phyloP scores from a whole-genome alignment of 2,888 invertebrate species.

The Brenthis hecate region DNA sequence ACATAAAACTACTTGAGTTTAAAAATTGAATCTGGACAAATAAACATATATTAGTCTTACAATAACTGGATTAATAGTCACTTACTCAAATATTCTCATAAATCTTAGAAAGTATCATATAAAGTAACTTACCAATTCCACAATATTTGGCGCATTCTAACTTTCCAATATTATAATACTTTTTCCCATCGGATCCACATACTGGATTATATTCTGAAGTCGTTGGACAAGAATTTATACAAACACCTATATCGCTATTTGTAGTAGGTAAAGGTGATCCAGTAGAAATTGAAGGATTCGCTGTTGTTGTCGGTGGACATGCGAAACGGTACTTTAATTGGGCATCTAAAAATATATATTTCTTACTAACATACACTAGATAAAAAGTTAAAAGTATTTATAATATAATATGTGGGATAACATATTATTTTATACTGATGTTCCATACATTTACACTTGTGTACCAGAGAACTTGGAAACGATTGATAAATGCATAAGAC shows the following conservation, averaged over 20 bases:
- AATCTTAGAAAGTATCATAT: neutral
- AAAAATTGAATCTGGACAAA: too few species aligned
- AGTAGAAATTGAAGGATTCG: slow-evolving; percentile 3
- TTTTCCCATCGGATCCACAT: slow-evolving; percentile 42
- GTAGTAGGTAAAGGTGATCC: slow-evolving; percentile 1
- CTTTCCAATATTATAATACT: slow-evolving; percentile 42
- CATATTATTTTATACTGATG: too few species aligned
- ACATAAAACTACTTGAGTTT: neutral
- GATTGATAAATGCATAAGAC: too few species aligned
- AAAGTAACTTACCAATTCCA: slow-evolving; percentile 44
- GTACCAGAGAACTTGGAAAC: too few species aligned
- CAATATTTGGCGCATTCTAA: slow-evolving; percentile 42
- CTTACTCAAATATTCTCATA: too few species aligned
- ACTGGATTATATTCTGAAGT: slow-evolving; percentile 39
- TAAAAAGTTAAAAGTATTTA: too few species aligned
- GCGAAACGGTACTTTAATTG: slow-evolving; percentile 24
- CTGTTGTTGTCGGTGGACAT: slow-evolving; percentile 30
- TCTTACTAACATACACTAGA: too few species aligned
- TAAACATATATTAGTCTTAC: too few species aligned
- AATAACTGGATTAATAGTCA: too few species aligned
- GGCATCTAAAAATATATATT: slow-evolving; percentile 34
- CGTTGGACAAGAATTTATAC: slow-evolving; percentile 28
- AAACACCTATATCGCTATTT: slow-evolving; percentile 11
- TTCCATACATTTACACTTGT: too few species aligned
- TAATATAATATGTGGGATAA: too few species aligned